Percentiles rank a stretch among this genome's conserved stretches.
phyloP scores from a whole-genome alignment of 2,888 invertebrate genomes.

The Branchipolynoe longqiensis region DNA sequence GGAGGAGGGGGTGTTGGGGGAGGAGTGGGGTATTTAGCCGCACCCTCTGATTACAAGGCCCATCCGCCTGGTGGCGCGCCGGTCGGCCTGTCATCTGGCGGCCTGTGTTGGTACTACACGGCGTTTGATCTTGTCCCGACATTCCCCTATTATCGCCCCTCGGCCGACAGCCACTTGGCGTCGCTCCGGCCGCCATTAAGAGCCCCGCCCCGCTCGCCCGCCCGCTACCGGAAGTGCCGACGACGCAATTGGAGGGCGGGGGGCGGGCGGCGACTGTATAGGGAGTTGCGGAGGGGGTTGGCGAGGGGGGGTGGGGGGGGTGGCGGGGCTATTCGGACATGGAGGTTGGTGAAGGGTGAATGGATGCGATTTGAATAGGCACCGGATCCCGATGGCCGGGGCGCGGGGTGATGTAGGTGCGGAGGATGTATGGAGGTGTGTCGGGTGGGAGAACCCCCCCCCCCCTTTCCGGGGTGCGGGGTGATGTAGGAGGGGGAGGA shows the following conservation, averaged over 20 bases:
- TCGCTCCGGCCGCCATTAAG: conserved; percentile 37
- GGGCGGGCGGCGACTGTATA: neutral
- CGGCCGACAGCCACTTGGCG: conserved; percentile 35
- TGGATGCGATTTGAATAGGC: neutral
- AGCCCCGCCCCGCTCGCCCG: neutral
- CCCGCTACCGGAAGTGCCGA: conserved; percentile 40
- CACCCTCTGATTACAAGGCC: conserved; percentile 32
- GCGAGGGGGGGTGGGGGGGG: neutral
- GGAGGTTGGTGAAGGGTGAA: neutral
- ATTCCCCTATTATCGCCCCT: conserved; percentile 47
- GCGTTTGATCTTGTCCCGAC: conserved; percentile 52
- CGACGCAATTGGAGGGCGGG: conserved; percentile 33
- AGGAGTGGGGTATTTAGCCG: conserved; percentile 33
- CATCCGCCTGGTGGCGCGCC: conserved; percentile 16
- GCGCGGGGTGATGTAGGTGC: no score
- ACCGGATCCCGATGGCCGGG: no score
- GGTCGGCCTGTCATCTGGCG: conserved; percentile 48
- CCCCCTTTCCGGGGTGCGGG: neutral
- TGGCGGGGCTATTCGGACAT: neutral
- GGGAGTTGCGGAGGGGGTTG: neutral
- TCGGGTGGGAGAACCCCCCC: neutral
- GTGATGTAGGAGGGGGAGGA: no score
- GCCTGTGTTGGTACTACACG: conserved; percentile 44
- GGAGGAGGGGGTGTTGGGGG: conserved; percentile 22
- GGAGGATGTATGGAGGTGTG: no score